Base-by-base conservation (phyloP, 2,888 invertebrate genomes). In the Agriopis marginaria region DNA sequence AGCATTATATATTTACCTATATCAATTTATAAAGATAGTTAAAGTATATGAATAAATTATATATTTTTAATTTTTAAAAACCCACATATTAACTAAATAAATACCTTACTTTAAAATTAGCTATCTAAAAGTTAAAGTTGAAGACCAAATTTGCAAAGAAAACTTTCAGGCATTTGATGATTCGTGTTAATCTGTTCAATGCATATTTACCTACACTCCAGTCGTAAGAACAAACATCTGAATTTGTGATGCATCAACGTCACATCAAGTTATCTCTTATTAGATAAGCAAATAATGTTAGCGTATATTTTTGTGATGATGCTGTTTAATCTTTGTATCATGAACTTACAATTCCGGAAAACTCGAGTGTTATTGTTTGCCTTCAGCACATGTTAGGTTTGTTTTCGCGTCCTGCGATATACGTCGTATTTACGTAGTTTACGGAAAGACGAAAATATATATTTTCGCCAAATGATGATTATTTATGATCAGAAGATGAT, bases 241-340 rank as follows among this genome's bases (percentile, higher is more conserved):
- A 44, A 62, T 44, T 44, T 11, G 7, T 50, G 40, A 50, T 61
- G 60, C 50, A 61, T 11, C 40, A 51, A 60, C 49, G 39, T 51
- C 50, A 50, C 42, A 17, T 53, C 11, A n/a, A 53, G 42, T 32
- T 3, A 32, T 42, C 6, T 58, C 23, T 45, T 45, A 45, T 45
- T 58, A 11, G 11, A 8, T 44, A 14, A 53, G 51, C 44, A 62
- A 62, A 53, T 32, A 44, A 23, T 8, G 23, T 44, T 53, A 44
- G 42, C 44, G 51, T 51, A 6, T 53, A 23, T 23, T 23, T 53
- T 23, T 51, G 51, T 23, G 53, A 53, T 44, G 44, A 10, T 44
- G 17, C 42, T 50, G 44, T 62, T 62, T 60, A 40, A n/a, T 49
- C 14, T 40, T 49, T 45, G 62, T 62, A 62, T 40, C 39, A 61